Base-by-base conservation (phyloP, 2,888 invertebrate genomes). In the Andrena praecox region DNA sequence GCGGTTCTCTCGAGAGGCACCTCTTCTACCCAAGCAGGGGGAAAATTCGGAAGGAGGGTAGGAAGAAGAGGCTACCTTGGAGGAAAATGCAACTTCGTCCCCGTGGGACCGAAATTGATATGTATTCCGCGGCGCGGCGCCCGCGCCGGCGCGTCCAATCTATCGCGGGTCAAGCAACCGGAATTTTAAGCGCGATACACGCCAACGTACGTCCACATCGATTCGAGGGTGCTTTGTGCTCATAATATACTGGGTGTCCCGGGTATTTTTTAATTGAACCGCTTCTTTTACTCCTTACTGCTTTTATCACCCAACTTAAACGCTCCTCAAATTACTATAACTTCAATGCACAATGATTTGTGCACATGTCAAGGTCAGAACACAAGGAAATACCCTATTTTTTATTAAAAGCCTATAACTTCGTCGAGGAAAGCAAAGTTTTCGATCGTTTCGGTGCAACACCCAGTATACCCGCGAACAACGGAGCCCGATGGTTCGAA, bases 121-220 rank as follows among this genome's bases (percentile, higher is more conserved):
- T 94, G 94, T 94, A 94, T 94, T 93, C 92, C 93, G 89, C 87
- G 91, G 89, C 89, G 87, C 85, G 87, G 89, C 86, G 89, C 89
- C 85, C 86, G 89, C 86, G 89, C 89, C 85, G 87, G 89, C 86
- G 89, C 89, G 91, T 92, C 92, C 93, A 93, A 94, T 94, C 93
- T 93, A 94, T 93, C 92, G 92, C 88, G 91, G 94, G 94, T 94
- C 94, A 94, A 94, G 93, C 93, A 91, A 90, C 90, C 93, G 90
- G 94, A 94, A 94, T 94, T 94, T 94, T 93, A 94, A 93, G 91
- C 91, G 91, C 90, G 92, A 91, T 92, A 86, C 82, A 86, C 78
- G 73, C 75, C 75, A 54, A 52, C 73, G 69, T 64, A 77, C 64
- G 29, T 66, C 78, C 59, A 20, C 31, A 31, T 69, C 82, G 64